Evolutionary conservation across 1,140 invertebrate genomes (phyloP).

Genomic region (Macrosteles quadrilineatus): DNA sequence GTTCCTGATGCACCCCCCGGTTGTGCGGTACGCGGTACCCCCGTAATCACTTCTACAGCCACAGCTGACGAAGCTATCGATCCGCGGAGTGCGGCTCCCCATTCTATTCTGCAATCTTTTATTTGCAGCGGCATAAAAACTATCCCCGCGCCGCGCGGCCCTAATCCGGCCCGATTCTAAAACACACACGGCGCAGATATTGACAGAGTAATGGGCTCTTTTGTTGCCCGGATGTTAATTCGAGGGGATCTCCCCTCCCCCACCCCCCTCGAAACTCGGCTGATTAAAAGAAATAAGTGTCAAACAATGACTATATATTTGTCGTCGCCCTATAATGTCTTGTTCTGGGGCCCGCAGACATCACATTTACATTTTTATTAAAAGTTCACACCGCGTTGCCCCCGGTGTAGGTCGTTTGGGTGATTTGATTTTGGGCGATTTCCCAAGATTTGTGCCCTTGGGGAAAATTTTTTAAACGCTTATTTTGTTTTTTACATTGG

Average conservation of each 20-base stretch:
- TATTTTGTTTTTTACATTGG: too few relatives aligned
- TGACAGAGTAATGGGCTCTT: constrained; percentile 19
- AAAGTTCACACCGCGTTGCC: constrained; percentile 15
- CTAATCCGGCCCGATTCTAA: not conserved
- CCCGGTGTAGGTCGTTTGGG: not conserved
- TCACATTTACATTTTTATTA: constrained; percentile 24
- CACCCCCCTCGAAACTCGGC: not conserved
- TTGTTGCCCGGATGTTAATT: constrained; percentile 20
- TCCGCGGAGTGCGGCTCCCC: too few relatives aligned
- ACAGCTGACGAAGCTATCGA: too few relatives aligned
- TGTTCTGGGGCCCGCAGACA: not conserved
- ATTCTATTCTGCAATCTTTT: constrained; percentile 27
- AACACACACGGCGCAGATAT: constrained; percentile 21
- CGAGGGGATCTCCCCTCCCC: not conserved
- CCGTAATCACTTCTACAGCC: too few relatives aligned
- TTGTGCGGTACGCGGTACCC: too few relatives aligned
- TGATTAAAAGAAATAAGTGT: constrained; percentile 22
- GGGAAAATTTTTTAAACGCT: too few relatives aligned
- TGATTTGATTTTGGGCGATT: not conserved
- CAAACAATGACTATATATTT: constrained; percentile 23
- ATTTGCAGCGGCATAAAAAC: constrained; percentile 17
- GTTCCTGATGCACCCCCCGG: too few relatives aligned
- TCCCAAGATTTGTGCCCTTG: too few relatives aligned
- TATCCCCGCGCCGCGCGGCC: not conserved
- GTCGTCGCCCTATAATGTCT: constrained; percentile 13